phyloP scores from a whole-genome alignment of 2,113 vertebrate species.

The Cyprinus carpio region DNA sequence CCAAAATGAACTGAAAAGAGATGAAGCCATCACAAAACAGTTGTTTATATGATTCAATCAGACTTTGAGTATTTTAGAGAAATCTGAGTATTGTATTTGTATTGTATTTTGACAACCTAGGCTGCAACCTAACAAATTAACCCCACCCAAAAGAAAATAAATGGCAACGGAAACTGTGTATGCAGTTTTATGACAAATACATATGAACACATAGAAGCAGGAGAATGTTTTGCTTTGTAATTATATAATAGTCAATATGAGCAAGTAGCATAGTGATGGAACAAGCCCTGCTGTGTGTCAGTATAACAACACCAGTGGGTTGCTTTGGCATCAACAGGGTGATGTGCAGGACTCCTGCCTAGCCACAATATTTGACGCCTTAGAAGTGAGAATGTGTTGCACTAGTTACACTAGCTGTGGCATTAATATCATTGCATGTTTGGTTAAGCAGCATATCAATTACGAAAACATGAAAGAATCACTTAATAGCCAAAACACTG shows the following conservation, averaged over 20 bases:
- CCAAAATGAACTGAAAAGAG: too few relatives aligned
- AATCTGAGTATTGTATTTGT: too few relatives aligned
- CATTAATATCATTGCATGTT: neutral
- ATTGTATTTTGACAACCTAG: neutral
- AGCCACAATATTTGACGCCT: neutral
- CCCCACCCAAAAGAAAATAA: neutral
- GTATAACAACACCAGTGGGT: neutral
- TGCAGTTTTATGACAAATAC: neutral
- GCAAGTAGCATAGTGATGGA: neutral
- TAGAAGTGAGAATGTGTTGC: neutral
- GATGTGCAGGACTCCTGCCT: neutral
- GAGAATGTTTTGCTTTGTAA: neutral
- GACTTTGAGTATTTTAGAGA: too few relatives aligned
- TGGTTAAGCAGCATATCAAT: neutral
- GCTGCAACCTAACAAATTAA: neutral
- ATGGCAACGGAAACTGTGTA: neutral
- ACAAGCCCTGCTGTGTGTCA: neutral
- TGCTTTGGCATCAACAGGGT: neutral
- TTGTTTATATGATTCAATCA: too few relatives aligned
- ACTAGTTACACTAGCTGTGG: neutral
- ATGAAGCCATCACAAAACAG: too few relatives aligned
- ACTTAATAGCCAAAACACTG: neutral
- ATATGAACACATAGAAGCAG: neutral
- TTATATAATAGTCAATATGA: neutral
- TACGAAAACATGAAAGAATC: neutral